A percentile compares a stretch with the other conserved stretches of the same genome.
These are phyloP conservation scores for Seira musarum DNA, from an alignment of 2,888 invertebrate genomes.

Conservation along the genomic window DNA sequence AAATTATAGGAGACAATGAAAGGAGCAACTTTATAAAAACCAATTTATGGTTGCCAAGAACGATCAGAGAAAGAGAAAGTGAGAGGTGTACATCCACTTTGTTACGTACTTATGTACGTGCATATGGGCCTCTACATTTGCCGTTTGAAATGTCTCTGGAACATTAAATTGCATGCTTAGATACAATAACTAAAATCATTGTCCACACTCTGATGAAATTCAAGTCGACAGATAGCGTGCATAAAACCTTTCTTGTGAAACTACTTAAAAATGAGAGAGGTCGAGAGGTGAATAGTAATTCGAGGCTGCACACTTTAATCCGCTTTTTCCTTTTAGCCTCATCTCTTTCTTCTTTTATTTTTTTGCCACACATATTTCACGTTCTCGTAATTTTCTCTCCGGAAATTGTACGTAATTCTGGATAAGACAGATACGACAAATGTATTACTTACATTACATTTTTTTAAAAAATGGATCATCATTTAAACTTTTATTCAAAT, in stretches of 20 bases:
- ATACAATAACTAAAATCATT: conserved; percentile 48
- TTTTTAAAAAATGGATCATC: too few relatives aligned
- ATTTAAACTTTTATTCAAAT: too few relatives aligned
- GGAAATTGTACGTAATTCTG: too few relatives aligned
- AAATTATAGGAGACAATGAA: background rate
- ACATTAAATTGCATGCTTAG: conserved; percentile 54
- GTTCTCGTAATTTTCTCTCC: too few relatives aligned
- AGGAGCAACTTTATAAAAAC: conserved; percentile 6
- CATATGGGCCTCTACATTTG: background rate
- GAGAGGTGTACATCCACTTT: too few relatives aligned
- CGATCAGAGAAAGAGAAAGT: background rate
- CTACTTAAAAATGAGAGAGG: conserved; percentile 11
- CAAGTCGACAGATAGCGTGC: conserved; percentile 57
- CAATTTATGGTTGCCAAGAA: conserved; percentile 12
- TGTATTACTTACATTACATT: too few relatives aligned
- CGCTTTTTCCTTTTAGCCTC: background rate
- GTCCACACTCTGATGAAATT: conserved; percentile 55
- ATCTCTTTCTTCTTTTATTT: background rate
- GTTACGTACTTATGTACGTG: background rate
- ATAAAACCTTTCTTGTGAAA: conserved; percentile 26
- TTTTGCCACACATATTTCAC: background rate
- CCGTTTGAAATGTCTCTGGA: conserved; percentile 23
- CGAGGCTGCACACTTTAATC: background rate
- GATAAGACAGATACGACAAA: too few relatives aligned
- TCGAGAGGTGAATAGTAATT: background rate